Base-by-base conservation (phyloP, 2,888 invertebrate species). In the Homarus gammarus region DNA sequence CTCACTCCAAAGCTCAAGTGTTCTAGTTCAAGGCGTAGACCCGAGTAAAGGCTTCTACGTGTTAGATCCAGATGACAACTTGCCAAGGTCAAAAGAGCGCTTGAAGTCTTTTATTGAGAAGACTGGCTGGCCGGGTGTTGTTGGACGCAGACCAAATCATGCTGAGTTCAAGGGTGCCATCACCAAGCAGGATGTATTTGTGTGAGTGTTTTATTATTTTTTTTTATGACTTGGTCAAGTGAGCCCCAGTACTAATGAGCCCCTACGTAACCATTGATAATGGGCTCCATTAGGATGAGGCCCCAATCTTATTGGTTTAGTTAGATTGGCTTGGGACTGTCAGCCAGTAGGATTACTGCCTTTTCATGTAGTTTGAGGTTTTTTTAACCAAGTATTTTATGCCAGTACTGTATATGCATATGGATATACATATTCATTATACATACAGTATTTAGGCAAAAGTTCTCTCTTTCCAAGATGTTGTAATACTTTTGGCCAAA, bases 51-150 rank as follows among this genome's bases (percentile, higher is more conserved):
- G 94, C 2, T 95, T 93, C 91, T 96, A 96, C 93, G 94, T 96
- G 82, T 94, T 97, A 27, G 96, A 97, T 94, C 97, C 97, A 81
- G 96, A 96, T 94, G 95, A 95, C 92, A 95, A 96, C 93, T 94
- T 97, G 79, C 94, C 94, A 0, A 95, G 95, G 36, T 96, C 96
- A 94, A 96, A 96, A 94, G 94, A 95, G 90, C 95, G 95, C 0
- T 95, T 96, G 94, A 94, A 93, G 75, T 93, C 95, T 92, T 94
- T 95, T 15, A 93, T 95, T 85, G 95, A 95, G 93, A 94, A 95
- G 92, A 93, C 94, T 0, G 92, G 94, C 0, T 97, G 97, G 96
- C 93, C 93, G 36, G 96, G 96, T 0, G 94, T 95, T 79, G 94
- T 95, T 27, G 95, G 95, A 0, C 93, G 93, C 70, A 93, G 94